Base-by-base conservation (phyloP, 2,797 vertebrate species). In the Pseudochromis fuscus region DNA sequence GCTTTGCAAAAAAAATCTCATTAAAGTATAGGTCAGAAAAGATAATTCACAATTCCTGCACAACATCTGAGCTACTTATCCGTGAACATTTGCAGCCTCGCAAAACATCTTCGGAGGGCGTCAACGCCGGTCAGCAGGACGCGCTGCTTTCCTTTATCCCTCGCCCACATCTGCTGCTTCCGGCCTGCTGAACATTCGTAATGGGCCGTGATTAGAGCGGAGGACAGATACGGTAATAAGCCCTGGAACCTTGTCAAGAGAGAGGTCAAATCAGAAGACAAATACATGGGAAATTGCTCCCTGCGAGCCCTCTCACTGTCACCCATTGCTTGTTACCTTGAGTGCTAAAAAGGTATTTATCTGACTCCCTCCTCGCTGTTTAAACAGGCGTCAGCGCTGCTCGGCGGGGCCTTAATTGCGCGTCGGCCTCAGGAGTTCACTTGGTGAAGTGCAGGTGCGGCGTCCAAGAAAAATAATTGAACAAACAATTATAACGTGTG, bases 241-340 rank as follows among this genome's bases (percentile, higher is more conserved):
- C 87, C 71, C 77, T 64, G 87, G 89, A 92, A 91, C 90, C 91
- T 85, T 91, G 92, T 94, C 92, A 92, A 86, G 88, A 80, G 58
- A 42, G 87, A 92, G 93, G 92, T 93, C 92, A 90, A 68, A 88
- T 88, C 79, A 72, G 64, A 83, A 91, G 89, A 87, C 87, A 91
- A 91, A 93, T 87, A 89, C 89, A 89, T 63, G 90, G 85, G 72
- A 93, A 94, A 94, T 93, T 90, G 92, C 92, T 94, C 93, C 93
- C 93, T 66, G 79, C 44, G 91, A 92, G 94, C 82, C 85, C 87
- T 65, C 87, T 91, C 85, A 81, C 92, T 87, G 85, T 90, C 92
- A 90, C 76, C 76, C 75, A 37, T 28, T 19, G 82, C 87, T 87
- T 77, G 86, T 91, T 93, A 91, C 91, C 93, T 94, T 90, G 83